Conservation (phyloP, 2,888 invertebrate genomes). For the Empis stercorea region DNA sequence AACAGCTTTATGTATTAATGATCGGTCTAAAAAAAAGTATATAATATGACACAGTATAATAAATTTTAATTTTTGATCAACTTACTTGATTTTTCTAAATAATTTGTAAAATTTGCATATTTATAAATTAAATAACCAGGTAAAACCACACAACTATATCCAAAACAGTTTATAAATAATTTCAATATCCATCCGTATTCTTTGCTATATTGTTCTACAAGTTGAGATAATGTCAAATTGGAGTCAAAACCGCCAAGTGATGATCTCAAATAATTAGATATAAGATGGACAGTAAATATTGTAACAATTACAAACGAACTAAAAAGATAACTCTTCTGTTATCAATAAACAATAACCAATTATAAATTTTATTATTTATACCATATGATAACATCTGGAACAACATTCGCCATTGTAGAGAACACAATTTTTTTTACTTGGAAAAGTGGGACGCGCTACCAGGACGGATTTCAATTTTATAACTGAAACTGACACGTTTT, state of each 20-base stretch:
- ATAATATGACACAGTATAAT: too few species aligned
- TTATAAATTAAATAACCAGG: constrained; percentile 75
- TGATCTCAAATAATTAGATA: constrained; percentile 29
- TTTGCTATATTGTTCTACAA: constrained; percentile 37
- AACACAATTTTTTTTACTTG: too few species aligned
- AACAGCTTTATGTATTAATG: constrained; percentile 25
- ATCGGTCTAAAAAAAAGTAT: constrained; percentile 22
- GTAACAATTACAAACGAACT: constrained; percentile 27
- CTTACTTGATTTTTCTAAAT: constrained; percentile 64
- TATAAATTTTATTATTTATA: constrained; percentile 9
- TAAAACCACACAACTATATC: constrained; percentile 77
- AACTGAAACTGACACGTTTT: too few species aligned
- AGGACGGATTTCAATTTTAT: too few species aligned
- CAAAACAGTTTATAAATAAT: constrained; percentile 65
- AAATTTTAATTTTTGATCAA: too few species aligned
- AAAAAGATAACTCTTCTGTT: background rate
- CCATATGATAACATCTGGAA: constrained; percentile 35
- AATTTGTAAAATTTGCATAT: constrained; percentile 64
- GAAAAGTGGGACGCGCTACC: too few species aligned
- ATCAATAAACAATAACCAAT: too few species aligned
- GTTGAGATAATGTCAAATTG: constrained; percentile 29
- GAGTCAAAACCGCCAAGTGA: constrained; percentile 30
- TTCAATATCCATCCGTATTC: constrained; percentile 64
- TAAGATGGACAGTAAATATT: constrained; percentile 29
- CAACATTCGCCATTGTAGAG: constrained; percentile 28